Evolutionary conservation across 2,888 invertebrate genomes (phyloP).

Genomic region (Sclerodermus sp.): DNA sequence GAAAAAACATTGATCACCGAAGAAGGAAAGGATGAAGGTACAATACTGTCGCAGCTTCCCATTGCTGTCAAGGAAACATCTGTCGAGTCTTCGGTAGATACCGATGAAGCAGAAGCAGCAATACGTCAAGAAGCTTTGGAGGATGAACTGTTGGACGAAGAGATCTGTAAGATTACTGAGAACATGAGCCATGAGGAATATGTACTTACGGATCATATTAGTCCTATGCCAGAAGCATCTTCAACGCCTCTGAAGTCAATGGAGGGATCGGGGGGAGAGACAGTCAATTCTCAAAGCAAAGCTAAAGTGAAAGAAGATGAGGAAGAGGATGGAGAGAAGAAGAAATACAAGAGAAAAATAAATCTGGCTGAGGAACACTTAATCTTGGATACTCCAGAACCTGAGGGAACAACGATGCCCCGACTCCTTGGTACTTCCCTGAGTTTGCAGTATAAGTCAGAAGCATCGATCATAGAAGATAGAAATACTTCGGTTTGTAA

Average conservation of each 20-base stretch:
- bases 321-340: constrained; percentile 11
- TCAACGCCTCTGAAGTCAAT: constrained; percentile 30
- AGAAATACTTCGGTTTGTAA: no score
- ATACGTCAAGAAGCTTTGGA: constrained; percentile 44
- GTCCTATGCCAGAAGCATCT: constrained; percentile 34
- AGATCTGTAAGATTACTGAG: constrained; percentile 55
- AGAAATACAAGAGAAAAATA: constrained; percentile 31
- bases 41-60: background rate
- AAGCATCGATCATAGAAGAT: no score
- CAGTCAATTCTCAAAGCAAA: no score
- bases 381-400: constrained; percentile 18
- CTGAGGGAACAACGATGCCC: constrained; percentile 9
- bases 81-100: constrained; percentile 11
- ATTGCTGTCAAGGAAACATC: no score
- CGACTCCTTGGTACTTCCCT: no score
- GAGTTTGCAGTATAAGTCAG: no score
- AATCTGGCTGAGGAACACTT: constrained; percentile 45
- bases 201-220: constrained; percentile 51
- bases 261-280: no score
- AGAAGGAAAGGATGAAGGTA: background rate
- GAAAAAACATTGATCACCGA: constrained; percentile 1
- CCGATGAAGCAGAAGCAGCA: constrained; percentile 14
- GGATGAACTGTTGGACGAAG: constrained; percentile 52
- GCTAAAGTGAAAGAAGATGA: constrained; percentile 10
- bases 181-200: constrained; percentile 56